phyloP scores from a whole-genome alignment of 1,140 invertebrate species.

The Pollicipes pollicipes region DNA sequence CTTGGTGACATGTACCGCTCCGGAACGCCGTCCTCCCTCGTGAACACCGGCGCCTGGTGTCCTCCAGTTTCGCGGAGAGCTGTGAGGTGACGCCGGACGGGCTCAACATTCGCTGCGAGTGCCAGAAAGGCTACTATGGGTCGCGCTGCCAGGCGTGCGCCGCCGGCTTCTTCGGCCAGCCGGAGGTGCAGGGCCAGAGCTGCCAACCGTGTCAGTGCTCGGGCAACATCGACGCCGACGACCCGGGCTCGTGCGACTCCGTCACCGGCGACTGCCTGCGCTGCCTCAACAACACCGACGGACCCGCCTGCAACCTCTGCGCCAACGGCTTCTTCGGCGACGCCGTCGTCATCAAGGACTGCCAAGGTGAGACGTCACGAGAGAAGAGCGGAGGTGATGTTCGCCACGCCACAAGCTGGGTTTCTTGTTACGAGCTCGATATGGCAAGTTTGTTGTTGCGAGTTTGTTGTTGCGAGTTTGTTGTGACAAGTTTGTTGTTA shows the following conservation, averaged over 20 bases:
- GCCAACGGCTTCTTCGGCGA: slow-evolving; percentile 80
- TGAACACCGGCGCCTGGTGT: too few relatives aligned
- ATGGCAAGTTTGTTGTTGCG: too few relatives aligned
- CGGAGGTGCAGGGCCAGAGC: slow-evolving; percentile 38
- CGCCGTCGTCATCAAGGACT: slow-evolving; percentile 72
- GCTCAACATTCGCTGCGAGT: slow-evolving; percentile 64
- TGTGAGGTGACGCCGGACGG: slow-evolving; percentile 73
- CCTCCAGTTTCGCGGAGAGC: slow-evolving; percentile 57
- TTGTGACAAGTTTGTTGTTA: too few relatives aligned
- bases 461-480: too few relatives aligned
- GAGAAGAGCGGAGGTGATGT: too few relatives aligned
- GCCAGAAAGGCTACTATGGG: slow-evolving; percentile 70
- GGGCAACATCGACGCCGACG: slow-evolving; percentile 69
- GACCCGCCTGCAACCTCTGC: slow-evolving; percentile 71
- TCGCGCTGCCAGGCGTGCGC: slow-evolving; percentile 65
- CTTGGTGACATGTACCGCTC: too few relatives aligned
- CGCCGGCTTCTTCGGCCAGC: slow-evolving; percentile 66
- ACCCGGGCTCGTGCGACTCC: slow-evolving; percentile 64
- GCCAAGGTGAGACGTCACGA: slow-evolving; percentile 40
- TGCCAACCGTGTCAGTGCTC: slow-evolving; percentile 69
- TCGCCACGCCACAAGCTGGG: too few relatives aligned
- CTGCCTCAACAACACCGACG: slow-evolving; percentile 81
- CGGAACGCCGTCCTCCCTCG: too few relatives aligned
- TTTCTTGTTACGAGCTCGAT: too few relatives aligned
- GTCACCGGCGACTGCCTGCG: slow-evolving; percentile 69